Evolutionary conservation across 1,140 invertebrate species (phyloP).

Genomic region (Temnothorax longispinosus): DNA sequence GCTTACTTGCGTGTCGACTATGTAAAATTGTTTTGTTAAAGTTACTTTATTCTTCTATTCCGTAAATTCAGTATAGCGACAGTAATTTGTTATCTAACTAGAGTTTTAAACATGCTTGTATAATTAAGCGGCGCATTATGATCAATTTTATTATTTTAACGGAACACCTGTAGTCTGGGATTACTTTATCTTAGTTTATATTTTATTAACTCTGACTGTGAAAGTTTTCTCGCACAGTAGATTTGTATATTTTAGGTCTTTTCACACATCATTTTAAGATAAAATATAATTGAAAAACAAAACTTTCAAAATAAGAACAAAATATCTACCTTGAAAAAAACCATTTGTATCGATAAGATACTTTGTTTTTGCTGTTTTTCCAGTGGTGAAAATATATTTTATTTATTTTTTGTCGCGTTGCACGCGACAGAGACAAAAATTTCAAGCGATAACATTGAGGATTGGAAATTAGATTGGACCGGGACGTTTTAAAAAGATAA

Average conservation of each 20-base stretch:
- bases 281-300: neutral
- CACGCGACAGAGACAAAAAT: neutral
- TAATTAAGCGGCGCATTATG: neutral
- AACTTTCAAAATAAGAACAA: neutral
- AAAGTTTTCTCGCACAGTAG: neutral
- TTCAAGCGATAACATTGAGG: conserved; percentile 19
- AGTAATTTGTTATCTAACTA: conserved; percentile 1
- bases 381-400: neutral
- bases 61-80: neutral
- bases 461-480: conserved; percentile 40
- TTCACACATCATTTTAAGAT: neutral
- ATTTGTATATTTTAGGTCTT: conserved; percentile 2
- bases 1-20: neutral
- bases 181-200: neutral
- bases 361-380: neutral
- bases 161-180: neutral
- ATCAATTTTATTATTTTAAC: conserved; percentile 7
- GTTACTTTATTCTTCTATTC: neutral
- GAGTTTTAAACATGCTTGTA: neutral
- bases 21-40: conserved; percentile 50
- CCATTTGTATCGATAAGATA: neutral
- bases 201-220: neutral
- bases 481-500: conserved; percentile 65
- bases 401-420: neutral
- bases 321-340: neutral